phyloP scores from a whole-genome alignment of 2,888 invertebrate genomes.

The Netelia inedita region DNA sequence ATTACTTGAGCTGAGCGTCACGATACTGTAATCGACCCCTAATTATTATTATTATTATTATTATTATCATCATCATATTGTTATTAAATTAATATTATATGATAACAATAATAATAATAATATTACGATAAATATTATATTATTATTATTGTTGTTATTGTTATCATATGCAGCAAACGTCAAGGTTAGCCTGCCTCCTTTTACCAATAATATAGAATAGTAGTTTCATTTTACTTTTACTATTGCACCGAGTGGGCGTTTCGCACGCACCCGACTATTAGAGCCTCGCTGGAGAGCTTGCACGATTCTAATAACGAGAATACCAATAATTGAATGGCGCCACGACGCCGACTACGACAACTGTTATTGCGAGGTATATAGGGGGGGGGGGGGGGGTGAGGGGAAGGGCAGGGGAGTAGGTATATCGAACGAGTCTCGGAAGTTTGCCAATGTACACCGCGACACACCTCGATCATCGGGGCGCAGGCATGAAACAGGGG shows the following conservation, averaged over 20 bases:
- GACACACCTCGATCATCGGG: too few species aligned
- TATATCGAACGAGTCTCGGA: too few species aligned
- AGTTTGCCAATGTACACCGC: too few species aligned
- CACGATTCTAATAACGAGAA: conserved; percentile 17
- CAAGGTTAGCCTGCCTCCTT: conserved; percentile 25
- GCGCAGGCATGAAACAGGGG: too few species aligned
- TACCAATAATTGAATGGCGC: conserved; percentile 31
- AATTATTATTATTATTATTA: background rate
- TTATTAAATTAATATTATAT: background rate
- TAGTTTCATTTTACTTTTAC: conserved; percentile 5
- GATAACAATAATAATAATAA: background rate
- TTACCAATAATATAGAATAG: conserved; percentile 20
- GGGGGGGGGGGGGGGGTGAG: too few species aligned
- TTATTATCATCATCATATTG: background rate
- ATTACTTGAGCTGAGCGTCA: background rate
- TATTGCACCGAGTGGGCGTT: conserved; percentile 30
- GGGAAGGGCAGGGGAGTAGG: too few species aligned
- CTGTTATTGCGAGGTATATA: conserved; percentile 4
- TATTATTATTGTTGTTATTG: too few species aligned
- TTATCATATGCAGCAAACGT: conserved; percentile 5
- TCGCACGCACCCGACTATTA: background rate
- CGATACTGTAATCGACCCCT: conserved; percentile 40
- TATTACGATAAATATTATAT: background rate
- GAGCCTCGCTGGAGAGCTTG: conserved; percentile 9
- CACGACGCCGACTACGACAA: conserved; percentile 9